phyloP scores from a whole-genome alignment of 2,797 vertebrate genomes.

The Megalops cyprinoides region DNA sequence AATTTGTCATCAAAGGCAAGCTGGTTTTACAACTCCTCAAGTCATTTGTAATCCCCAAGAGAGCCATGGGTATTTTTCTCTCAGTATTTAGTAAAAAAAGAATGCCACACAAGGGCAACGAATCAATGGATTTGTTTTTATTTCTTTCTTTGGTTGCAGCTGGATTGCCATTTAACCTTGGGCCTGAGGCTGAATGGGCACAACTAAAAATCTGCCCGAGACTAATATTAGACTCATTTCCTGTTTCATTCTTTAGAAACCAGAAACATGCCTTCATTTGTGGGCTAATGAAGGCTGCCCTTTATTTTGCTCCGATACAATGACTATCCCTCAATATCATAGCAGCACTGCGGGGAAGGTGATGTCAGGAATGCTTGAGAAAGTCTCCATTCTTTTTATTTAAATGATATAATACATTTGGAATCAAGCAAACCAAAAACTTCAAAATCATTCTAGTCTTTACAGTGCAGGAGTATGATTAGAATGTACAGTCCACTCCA shows the following conservation, averaged over 20 bases:
- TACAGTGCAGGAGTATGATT: neutral
- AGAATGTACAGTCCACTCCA: neutral
- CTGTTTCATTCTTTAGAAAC: slow-evolving; percentile 13
- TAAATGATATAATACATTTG: neutral
- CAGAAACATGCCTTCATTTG: neutral
- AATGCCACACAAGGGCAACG: slow-evolving; percentile 13
- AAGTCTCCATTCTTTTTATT: neutral
- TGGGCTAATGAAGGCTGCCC: neutral
- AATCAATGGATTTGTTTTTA: slow-evolving; percentile 15
- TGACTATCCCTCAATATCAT: neutral
- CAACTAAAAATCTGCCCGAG: slow-evolving; percentile 5
- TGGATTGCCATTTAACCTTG: slow-evolving; percentile 21
- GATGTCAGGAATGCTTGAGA: neutral
- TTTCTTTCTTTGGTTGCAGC: slow-evolving; percentile 22
- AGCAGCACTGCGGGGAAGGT: neutral
- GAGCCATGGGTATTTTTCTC: neutral
- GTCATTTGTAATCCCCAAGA: neutral
- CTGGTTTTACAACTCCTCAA: neutral
- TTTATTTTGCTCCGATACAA: slow-evolving; percentile 3
- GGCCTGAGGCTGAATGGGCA: neutral
- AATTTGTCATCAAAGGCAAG: neutral
- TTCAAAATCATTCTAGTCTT: neutral
- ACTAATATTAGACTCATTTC: slow-evolving; percentile 27
- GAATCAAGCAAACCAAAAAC: neutral
- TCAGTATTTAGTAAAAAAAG: slow-evolving; percentile 2